phyloP scores from a whole-genome alignment of 1,140 invertebrate genomes.

The Heterodera schachtii region DNA sequence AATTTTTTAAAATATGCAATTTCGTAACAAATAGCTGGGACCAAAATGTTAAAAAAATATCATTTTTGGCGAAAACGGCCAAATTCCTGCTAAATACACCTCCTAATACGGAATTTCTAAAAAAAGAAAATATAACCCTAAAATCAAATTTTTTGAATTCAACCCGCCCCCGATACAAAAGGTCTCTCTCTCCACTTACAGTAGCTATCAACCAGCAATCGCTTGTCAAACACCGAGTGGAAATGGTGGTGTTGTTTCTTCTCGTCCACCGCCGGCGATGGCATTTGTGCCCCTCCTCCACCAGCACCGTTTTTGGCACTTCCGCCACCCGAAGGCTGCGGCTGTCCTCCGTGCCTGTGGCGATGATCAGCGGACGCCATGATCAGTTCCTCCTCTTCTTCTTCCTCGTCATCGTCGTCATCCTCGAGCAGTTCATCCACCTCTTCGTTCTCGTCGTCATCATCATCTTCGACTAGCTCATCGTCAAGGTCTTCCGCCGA shows the following conservation, averaged over 20 bases:
- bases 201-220: background rate
- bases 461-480: conserved; percentile 52
- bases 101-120: no score
- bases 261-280: background rate
- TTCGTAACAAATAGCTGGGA: no score
- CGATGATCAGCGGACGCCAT: background rate
- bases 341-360: background rate
- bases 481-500: conserved; percentile 28
- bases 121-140: no score
- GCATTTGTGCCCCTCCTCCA: no score
- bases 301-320: background rate
- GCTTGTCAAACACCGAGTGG: background rate
- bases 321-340: background rate
- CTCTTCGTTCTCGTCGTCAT: conserved; percentile 43
- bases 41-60: no score
- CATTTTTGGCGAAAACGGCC: no score
- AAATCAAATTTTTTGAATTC: no score
- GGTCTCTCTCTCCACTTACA: background rate
- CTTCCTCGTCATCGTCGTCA: background rate
- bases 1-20: no score
- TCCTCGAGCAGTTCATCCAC: conserved; percentile 25
- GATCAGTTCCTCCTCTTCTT: background rate
- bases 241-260: background rate
- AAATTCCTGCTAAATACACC: no score
- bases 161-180: no score